These are phyloP conservation scores for Pipistrellus kuhlii DNA, from an alignment of 2,797 vertebrate genomes.

Conservation along the genomic window DNA sequence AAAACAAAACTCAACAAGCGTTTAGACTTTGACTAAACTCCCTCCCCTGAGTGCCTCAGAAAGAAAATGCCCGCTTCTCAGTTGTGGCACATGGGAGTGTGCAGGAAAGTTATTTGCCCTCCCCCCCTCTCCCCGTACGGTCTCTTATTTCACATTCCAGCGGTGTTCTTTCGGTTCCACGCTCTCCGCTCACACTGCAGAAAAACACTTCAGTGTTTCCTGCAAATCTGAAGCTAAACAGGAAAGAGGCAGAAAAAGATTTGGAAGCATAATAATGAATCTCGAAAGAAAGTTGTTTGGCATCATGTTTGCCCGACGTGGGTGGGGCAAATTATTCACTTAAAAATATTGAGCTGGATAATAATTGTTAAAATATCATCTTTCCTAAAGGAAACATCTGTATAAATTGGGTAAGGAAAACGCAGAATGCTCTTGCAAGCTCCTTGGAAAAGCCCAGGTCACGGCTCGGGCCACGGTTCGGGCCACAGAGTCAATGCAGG, in stretches of 20 bases:
- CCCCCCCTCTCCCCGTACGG: too few species aligned
- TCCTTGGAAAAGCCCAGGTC: neutral
- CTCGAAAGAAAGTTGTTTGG: neutral
- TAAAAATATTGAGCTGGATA: neutral
- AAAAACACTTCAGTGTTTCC: slow-evolving; percentile 7
- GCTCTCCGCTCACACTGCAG: neutral
- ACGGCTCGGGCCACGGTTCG: neutral
- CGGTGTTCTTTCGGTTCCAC: neutral
- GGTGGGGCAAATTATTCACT: neutral
- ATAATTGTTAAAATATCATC: neutral
- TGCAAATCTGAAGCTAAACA: slow-evolving; percentile 14
- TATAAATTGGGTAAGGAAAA: neutral
- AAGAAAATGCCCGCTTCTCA: neutral
- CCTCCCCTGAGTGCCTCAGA: neutral
- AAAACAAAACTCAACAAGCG: neutral
- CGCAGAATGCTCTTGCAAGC: neutral
- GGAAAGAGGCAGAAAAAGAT: neutral
- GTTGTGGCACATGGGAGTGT: neutral
- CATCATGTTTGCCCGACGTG: neutral
- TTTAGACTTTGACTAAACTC: neutral
- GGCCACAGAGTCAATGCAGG: neutral
- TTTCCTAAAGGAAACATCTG: slow-evolving; percentile 19
- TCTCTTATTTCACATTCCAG: slow-evolving; percentile 37
- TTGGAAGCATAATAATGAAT: neutral
- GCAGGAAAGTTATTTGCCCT: neutral